Evolutionary conservation across 2,113 vertebrate species (phyloP).

Genomic region (Centrocercus urophasianus): DNA sequence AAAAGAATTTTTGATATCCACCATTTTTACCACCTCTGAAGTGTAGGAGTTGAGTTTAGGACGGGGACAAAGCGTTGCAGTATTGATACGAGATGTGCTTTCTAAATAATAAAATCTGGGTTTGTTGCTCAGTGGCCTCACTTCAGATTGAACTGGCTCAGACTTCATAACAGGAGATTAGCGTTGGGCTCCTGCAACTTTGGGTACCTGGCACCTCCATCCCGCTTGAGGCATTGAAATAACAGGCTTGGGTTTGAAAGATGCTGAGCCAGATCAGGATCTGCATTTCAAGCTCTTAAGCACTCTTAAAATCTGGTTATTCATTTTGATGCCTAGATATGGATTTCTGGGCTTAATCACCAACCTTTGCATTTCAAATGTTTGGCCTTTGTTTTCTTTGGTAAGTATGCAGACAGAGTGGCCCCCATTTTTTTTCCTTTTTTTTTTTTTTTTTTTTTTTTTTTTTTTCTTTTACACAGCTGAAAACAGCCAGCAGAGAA

Average conservation of each 20-base stretch:
- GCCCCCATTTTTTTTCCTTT: background rate
- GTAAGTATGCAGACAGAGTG: background rate
- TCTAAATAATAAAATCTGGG: background rate
- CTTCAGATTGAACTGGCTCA: conserved; percentile 16
- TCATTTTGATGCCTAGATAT: conserved; percentile 59
- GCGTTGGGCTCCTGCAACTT: conserved; percentile 19
- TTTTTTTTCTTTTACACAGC: background rate
- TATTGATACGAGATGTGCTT: background rate
- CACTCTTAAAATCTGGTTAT: conserved; percentile 32
- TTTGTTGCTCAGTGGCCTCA: background rate
- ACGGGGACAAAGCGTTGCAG: background rate
- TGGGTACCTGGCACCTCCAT: conserved; percentile 64
- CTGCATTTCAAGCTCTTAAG: conserved; percentile 50
- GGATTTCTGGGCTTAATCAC: conserved; percentile 58
- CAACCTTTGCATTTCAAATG: conserved; percentile 34
- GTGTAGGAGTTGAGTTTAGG: background rate
- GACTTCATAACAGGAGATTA: conserved; percentile 51
- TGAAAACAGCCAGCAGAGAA: background rate
- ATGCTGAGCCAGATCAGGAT: conserved; percentile 55
- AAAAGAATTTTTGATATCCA: conserved; percentile 10
- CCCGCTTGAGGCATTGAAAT: conserved; percentile 45
- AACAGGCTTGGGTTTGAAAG: conserved; percentile 52
- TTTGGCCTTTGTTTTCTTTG: conserved; percentile 57
- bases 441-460: background rate
- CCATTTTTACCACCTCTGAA: background rate